phyloP scores from a whole-genome alignment of 2,797 vertebrate species.

The Rhabdomys pumilio region DNA sequence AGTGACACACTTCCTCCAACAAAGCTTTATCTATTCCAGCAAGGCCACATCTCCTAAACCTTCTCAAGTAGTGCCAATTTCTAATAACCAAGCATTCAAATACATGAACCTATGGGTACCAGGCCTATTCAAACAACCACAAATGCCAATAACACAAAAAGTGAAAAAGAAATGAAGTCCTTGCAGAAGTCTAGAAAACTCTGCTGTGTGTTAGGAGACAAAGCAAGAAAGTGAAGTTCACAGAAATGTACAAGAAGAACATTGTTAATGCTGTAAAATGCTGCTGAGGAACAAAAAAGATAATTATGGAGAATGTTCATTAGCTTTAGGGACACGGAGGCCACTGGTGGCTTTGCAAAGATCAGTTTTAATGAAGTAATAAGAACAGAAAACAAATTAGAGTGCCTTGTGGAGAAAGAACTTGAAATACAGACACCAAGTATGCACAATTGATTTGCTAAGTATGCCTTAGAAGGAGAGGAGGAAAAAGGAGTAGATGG shows the following conservation, averaged over 20 bases:
- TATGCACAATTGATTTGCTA: neutral
- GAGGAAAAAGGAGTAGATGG: neutral
- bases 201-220: neutral
- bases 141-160: neutral
- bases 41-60: neutral
- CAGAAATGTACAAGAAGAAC: neutral
- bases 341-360: slow-evolving; percentile 2
- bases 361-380: slow-evolving; percentile 31
- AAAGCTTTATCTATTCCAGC: neutral
- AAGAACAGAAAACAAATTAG: slow-evolving; percentile 48
- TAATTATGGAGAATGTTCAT: slow-evolving; percentile 25
- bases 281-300: slow-evolving; percentile 37
- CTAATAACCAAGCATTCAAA: neutral
- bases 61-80: neutral
- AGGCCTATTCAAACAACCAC: neutral
- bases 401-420: slow-evolving; percentile 15
- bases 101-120: neutral
- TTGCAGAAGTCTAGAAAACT: neutral
- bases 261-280: neutral
- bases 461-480: neutral
- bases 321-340: slow-evolving; percentile 49
- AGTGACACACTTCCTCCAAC: neutral
- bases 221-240: slow-evolving; percentile 23
- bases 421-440: slow-evolving; percentile 24
- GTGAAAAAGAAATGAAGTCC: neutral